Evolutionary conservation across 1,140 invertebrate species (phyloP).

Genomic region (Batillaria attramentaria): DNA sequence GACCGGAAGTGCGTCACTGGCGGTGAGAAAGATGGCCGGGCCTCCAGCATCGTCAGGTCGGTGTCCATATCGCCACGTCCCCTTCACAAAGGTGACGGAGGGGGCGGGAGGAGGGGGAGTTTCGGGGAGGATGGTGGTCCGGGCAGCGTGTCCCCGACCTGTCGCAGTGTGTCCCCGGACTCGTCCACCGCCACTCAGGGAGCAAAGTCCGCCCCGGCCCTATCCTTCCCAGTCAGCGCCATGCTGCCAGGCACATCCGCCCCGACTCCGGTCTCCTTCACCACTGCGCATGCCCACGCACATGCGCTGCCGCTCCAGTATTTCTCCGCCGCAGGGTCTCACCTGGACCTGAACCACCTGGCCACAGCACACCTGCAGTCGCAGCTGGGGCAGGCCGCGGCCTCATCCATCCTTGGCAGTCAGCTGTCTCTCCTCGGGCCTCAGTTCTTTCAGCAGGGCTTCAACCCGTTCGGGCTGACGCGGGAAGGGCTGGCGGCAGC

Average conservation of each 20-base stretch:
- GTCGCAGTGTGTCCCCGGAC: conserved; percentile 29
- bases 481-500: conserved; percentile 26
- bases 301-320: conserved; percentile 21
- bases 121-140: not conserved
- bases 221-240: conserved; percentile 45
- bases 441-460: conserved; percentile 35
- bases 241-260: conserved; percentile 21
- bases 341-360: conserved; percentile 29
- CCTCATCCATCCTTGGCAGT: conserved; percentile 12
- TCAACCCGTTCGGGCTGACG: conserved; percentile 19
- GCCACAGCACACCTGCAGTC: conserved; percentile 32
- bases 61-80: not conserved
- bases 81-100: not conserved
- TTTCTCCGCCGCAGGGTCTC: not conserved
- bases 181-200: conserved; percentile 18
- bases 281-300: not conserved
- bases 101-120: not conserved
- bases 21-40: no score
- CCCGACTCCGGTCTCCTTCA: not conserved
- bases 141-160: conserved; percentile 25
- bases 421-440: conserved; percentile 28
- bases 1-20: no score
- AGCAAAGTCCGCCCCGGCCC: not conserved
- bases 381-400: conserved; percentile 10
- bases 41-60: no score